phyloP scores from a whole-genome alignment of 2,113 vertebrate species.

The Pipa parva region DNA sequence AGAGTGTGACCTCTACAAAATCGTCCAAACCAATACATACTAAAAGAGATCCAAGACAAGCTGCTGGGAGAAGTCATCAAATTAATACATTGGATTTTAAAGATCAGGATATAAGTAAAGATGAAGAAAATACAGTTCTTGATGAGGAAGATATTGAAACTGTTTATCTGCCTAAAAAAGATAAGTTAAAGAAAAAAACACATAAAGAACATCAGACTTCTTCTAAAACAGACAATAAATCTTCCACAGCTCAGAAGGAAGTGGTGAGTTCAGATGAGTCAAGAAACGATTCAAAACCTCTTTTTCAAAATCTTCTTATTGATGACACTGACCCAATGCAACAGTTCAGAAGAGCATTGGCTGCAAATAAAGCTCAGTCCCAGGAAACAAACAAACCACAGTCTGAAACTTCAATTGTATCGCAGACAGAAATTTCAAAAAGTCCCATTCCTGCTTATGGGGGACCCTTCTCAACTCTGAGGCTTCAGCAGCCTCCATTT shows the following conservation, averaged over 20 bases:
- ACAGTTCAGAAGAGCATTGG: slow-evolving; percentile 62
- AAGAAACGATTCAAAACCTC: slow-evolving; percentile 48
- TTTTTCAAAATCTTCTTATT: slow-evolving; percentile 55
- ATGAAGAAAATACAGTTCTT: slow-evolving; percentile 53
- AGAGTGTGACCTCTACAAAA: slow-evolving; percentile 56
- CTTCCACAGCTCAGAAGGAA: slow-evolving; percentile 53
- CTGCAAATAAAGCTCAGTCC: slow-evolving; percentile 58
- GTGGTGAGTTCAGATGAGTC: slow-evolving; percentile 53
- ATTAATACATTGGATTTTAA: slow-evolving; percentile 58
- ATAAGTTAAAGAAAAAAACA: slow-evolving; percentile 46
- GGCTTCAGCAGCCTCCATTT: slow-evolving; percentile 61
- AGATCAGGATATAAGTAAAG: slow-evolving; percentile 56
- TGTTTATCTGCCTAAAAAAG: slow-evolving; percentile 45
- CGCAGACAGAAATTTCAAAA: slow-evolving; percentile 53
- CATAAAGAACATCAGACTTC: slow-evolving; percentile 49
- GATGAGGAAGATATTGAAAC: slow-evolving; percentile 36
- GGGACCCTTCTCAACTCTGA: slow-evolving; percentile 58
- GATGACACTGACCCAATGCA: slow-evolving; percentile 67
- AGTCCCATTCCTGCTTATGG: slow-evolving; percentile 51
- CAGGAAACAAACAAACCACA: slow-evolving; percentile 62
- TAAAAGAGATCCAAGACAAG: slow-evolving; percentile 71
- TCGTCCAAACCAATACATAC: slow-evolving; percentile 65
- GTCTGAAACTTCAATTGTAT: slow-evolving; percentile 59
- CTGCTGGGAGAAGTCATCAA: slow-evolving; percentile 77
- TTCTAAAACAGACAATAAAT: slow-evolving; percentile 50